Evolutionary conservation across 2,888 invertebrate genomes (phyloP).

Genomic region (Andrena hattorfiana): DNA sequence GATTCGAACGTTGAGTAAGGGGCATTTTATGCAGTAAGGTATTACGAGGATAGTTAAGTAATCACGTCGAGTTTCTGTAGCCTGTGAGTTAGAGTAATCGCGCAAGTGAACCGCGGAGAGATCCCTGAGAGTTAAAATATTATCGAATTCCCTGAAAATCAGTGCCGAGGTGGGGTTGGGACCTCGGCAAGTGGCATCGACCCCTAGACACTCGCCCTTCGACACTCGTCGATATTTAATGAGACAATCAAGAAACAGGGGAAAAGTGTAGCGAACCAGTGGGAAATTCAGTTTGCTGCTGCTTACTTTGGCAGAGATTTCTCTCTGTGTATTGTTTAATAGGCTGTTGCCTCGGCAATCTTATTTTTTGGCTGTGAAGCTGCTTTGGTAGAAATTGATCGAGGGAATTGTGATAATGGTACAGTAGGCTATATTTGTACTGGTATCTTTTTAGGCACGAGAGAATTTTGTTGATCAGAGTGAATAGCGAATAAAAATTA

Average conservation of each 20-base stretch:
- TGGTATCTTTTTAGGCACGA: too few relatives aligned
- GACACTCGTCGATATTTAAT: slow-evolving; percentile 68
- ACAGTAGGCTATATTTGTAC: too few relatives aligned
- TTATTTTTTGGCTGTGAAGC: not conserved
- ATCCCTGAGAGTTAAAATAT: slow-evolving; percentile 17
- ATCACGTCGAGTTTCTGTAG: too few relatives aligned
- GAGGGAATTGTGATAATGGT: too few relatives aligned
- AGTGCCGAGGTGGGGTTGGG: slow-evolving; percentile 46
- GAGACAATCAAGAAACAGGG: slow-evolving; percentile 59
- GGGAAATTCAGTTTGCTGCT: slow-evolving; percentile 51
- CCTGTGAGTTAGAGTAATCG: not conserved
- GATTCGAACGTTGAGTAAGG: too few relatives aligned
- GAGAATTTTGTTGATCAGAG: too few relatives aligned
- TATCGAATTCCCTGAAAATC: slow-evolving; percentile 54
- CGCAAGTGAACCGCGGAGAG: not conserved
- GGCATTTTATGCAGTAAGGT: too few relatives aligned
- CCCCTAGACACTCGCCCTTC: slow-evolving; percentile 57
- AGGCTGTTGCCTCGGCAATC: not conserved
- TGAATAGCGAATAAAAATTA: too few relatives aligned
- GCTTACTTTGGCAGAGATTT: slow-evolving; percentile 40
- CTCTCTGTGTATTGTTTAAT: not conserved
- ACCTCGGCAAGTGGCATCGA: slow-evolving; percentile 40
- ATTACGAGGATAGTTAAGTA: too few relatives aligned
- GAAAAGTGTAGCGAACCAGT: slow-evolving; percentile 30
- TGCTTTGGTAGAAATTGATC: too few relatives aligned